Evolutionary conservation across 1,140 invertebrate genomes (phyloP).

Genomic region (Drosophila repletoides): DNA sequence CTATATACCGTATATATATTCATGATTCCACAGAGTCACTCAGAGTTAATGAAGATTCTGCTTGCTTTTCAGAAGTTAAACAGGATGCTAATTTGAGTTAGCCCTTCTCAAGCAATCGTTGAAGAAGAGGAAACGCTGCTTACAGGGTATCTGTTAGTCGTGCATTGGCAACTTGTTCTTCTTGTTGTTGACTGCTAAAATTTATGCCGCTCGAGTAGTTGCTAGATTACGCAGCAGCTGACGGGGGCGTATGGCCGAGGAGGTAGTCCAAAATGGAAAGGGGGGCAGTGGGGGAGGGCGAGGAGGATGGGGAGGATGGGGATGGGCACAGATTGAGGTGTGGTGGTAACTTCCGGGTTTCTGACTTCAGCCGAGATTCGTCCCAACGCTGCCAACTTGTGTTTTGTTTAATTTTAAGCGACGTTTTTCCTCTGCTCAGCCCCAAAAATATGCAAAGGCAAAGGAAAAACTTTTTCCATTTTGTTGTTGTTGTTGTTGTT

Average conservation of each 20-base stretch:
- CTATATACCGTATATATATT: too few species aligned
- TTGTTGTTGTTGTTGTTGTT: conserved; percentile 3
- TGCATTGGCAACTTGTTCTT: too few species aligned
- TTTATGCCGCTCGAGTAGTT: conserved; percentile 49
- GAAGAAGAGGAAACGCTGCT: too few species aligned
- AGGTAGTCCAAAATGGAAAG: background rate
- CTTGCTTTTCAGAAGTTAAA: too few species aligned
- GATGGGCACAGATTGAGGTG: too few species aligned
- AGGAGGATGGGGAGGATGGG: background rate
- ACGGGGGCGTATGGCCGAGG: background rate
- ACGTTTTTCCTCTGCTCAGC: conserved; percentile 5
- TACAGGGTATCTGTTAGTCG: too few species aligned
- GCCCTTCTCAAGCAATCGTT: too few species aligned
- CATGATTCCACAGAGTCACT: too few species aligned
- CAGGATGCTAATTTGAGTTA: too few species aligned
- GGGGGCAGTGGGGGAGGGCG: background rate
- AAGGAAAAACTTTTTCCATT: conserved; percentile 28
- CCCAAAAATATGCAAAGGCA: conserved; percentile 6
- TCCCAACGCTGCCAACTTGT: conserved; percentile 7
- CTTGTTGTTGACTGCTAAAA: conserved; percentile 25
- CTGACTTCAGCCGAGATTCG: conserved; percentile 41
- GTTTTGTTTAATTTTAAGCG: conserved; percentile 51
- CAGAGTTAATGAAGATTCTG: too few species aligned
- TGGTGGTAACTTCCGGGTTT: conserved; percentile 33
- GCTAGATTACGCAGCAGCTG: conserved; percentile 40